A percentile compares a stretch with the other conserved stretches of the same genome.
phyloP scores from a whole-genome alignment of 2,888 invertebrate species.

The Branchellion lobata region DNA sequence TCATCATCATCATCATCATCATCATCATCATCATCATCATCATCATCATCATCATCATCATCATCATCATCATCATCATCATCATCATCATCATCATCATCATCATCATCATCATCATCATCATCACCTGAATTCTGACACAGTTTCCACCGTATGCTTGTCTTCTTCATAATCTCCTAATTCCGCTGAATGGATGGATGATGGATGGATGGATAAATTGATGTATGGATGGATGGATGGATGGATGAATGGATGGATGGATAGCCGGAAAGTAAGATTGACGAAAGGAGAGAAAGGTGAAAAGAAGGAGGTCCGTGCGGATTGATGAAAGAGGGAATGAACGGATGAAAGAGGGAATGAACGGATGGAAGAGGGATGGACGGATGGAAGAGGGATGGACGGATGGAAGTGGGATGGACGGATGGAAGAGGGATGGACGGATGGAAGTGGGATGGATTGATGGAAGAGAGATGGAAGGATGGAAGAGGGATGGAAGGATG shows the following conservation, averaged over 20 bases:
- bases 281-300: neutral
- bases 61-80: neutral
- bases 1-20: neutral
- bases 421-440: neutral
- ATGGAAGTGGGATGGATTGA: no score
- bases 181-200: constrained; percentile 71
- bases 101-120: no score
- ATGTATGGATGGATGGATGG: neutral
- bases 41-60: neutral
- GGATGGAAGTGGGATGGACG: neutral
- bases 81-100: neutral
- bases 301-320: neutral
- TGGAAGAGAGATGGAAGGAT: neutral
- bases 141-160: constrained; percentile 89
- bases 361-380: neutral
- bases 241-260: constrained; percentile 21
- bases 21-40: constrained; percentile 1
- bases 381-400: neutral
- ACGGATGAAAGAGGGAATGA: neutral
- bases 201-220: neutral
- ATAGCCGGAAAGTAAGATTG: neutral
- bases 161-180: constrained; percentile 91
- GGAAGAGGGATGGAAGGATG: neutral
- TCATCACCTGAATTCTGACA: constrained; percentile 93
- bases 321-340: neutral